Percentiles rank a stretch among this genome's conserved stretches.
These are phyloP conservation scores for Smutsia gigantea DNA, from an alignment of 2,797 vertebrate species.

Conservation along the genomic window DNA sequence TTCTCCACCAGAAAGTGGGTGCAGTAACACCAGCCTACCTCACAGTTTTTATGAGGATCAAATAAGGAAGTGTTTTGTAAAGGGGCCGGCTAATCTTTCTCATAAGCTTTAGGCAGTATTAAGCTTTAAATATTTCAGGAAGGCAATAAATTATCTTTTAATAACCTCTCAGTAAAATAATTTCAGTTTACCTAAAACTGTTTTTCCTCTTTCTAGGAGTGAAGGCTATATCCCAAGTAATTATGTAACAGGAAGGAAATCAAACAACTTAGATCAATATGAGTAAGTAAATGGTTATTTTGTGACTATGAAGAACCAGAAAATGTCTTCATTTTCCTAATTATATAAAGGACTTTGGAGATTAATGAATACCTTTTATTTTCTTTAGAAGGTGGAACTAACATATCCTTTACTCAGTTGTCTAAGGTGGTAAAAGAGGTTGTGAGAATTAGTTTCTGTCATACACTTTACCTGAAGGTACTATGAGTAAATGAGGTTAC, in stretches of 20 bases:
- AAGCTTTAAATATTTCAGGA: neutral
- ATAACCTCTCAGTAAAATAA: neutral
- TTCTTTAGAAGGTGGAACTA: neutral
- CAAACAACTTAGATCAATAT: constrained; percentile 93
- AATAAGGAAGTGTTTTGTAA: neutral
- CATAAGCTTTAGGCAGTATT: neutral
- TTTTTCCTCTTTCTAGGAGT: constrained; percentile 85
- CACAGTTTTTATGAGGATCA: constrained; percentile 7
- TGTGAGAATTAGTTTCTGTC: constrained; percentile 1
- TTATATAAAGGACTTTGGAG: constrained; percentile 12
- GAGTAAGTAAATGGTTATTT: constrained; percentile 89
- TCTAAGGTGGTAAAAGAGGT: neutral
- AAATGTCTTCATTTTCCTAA: constrained; percentile 24
- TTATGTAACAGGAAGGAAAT: constrained; percentile 93
- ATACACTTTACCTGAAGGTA: neutral
- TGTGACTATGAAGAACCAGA: constrained; percentile 23
- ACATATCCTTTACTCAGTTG: neutral
- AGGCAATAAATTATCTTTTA: neutral
- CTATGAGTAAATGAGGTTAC: neutral
- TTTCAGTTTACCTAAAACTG: constrained; percentile 19
- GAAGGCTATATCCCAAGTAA: constrained; percentile 97
- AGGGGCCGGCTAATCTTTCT: neutral
- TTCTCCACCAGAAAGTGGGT: neutral
- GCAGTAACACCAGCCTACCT: neutral
- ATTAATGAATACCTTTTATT: neutral